Evolutionary conservation across 2,113 vertebrate species (phyloP).

Genomic region (Brevimyrus niger): DNA sequence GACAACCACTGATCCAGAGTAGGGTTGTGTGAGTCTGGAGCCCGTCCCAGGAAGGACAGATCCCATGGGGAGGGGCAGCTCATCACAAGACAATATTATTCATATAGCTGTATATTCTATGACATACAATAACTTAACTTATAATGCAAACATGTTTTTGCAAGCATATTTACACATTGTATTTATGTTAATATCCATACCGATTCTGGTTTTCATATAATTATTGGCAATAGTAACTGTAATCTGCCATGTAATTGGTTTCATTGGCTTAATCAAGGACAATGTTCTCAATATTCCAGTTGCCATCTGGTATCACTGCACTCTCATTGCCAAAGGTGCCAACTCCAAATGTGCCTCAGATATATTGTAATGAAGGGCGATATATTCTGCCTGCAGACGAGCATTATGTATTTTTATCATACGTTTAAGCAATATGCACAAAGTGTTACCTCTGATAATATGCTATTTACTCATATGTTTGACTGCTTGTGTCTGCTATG

Average conservation of each 20-base stretch:
- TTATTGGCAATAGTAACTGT: background rate
- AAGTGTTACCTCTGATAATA: background rate
- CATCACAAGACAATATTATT: background rate
- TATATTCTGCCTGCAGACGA: background rate
- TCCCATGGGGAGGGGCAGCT: background rate
- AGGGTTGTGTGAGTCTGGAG: background rate
- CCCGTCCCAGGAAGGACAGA: background rate
- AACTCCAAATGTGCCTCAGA: background rate
- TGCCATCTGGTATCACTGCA: conserved; percentile 7
- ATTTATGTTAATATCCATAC: background rate
- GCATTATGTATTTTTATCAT: background rate
- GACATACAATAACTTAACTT: background rate
- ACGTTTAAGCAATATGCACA: background rate
- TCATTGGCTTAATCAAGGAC: background rate
- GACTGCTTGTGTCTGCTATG: background rate
- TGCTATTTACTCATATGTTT: background rate
- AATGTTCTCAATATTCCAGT: background rate
- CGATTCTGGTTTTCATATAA: background rate
- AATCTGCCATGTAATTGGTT: background rate
- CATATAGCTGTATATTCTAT: background rate
- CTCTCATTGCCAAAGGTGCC: background rate
- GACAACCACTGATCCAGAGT: background rate
- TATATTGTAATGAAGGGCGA: background rate
- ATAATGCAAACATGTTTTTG: background rate
- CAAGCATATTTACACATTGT: background rate